Percentiles rank a stretch among this genome's conserved stretches.
Conservation (phyloP, 2,113 vertebrate species). For the Ascaphus truei region DNA sequence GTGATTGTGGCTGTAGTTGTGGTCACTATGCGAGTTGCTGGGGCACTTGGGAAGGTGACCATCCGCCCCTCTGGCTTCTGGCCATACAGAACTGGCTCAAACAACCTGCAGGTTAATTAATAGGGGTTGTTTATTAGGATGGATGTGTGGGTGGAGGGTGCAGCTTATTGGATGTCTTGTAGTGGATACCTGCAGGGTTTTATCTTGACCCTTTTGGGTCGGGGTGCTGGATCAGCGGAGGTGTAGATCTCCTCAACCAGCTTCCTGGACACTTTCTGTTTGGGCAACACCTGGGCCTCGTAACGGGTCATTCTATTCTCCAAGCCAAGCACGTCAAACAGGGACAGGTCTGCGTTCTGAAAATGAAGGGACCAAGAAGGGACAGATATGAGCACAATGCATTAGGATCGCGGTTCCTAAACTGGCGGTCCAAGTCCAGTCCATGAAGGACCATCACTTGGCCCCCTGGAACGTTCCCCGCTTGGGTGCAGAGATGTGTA, state of each 20-base stretch:
- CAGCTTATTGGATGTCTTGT: not conserved
- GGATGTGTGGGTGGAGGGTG: too few relatives aligned
- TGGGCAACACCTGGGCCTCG: slow-evolving; percentile 67
- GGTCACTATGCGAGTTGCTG: slow-evolving; percentile 48
- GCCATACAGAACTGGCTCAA: slow-evolving; percentile 80
- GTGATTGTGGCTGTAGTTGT: slow-evolving; percentile 35
- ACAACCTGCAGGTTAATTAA: slow-evolving; percentile 67
- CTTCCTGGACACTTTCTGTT: slow-evolving; percentile 69
- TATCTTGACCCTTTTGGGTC: slow-evolving; percentile 65
- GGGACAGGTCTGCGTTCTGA: slow-evolving; percentile 65
- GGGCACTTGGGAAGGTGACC: slow-evolving; percentile 60
- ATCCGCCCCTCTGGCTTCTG: slow-evolving; percentile 82
- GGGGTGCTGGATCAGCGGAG: slow-evolving; percentile 53
- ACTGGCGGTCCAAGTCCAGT: too few relatives aligned
- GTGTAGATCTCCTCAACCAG: slow-evolving; percentile 76
- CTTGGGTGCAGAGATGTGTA: too few relatives aligned
- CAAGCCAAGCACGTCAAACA: slow-evolving; percentile 72
- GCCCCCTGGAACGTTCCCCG: too few relatives aligned
- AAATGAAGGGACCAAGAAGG: not conserved
- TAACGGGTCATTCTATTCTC: slow-evolving; percentile 69
- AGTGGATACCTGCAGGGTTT: slow-evolving; percentile 74
- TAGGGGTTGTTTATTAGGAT: too few relatives aligned
- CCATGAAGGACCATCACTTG: too few relatives aligned
- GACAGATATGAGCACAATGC: too few relatives aligned
- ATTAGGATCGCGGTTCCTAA: too few relatives aligned